Conservation (phyloP, 2,888 invertebrate genomes). For the Balanococcus diminutus region DNA sequence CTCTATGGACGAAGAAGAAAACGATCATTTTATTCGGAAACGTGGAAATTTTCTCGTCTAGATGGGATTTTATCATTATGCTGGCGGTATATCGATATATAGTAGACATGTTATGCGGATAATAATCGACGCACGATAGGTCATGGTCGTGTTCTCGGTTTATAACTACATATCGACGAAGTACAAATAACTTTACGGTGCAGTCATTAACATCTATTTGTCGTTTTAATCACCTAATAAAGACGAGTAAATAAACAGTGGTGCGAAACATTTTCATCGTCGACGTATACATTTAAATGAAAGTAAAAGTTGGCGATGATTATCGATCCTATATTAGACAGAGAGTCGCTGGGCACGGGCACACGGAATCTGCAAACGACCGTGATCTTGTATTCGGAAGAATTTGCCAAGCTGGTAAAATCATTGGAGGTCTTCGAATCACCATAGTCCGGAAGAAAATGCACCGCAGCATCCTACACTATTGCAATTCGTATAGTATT, state of each 20-base stretch:
- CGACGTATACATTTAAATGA: background rate
- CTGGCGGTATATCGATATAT: background rate
- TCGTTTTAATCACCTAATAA: background rate
- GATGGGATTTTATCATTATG: background rate
- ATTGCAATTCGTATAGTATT: background rate
- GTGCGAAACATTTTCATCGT: background rate
- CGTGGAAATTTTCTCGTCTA: background rate
- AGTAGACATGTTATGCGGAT: background rate
- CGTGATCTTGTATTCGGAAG: background rate
- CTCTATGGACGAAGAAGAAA: background rate
- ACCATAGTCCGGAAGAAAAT: background rate
- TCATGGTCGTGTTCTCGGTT: conserved; percentile 22
- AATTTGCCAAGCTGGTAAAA: background rate
- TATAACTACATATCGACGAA: background rate
- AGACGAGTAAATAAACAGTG: background rate
- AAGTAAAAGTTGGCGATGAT: background rate
- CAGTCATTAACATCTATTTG: conserved; percentile 39
- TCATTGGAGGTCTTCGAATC: background rate
- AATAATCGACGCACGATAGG: conserved; percentile 25
- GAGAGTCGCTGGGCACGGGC: background rate
- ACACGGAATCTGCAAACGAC: background rate
- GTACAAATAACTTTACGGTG: background rate
- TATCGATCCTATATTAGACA: background rate
- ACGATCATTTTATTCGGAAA: background rate
- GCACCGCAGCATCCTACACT: background rate